phyloP scores from a whole-genome alignment of 2,113 vertebrate genomes.

The Uropsilus gracilis region DNA sequence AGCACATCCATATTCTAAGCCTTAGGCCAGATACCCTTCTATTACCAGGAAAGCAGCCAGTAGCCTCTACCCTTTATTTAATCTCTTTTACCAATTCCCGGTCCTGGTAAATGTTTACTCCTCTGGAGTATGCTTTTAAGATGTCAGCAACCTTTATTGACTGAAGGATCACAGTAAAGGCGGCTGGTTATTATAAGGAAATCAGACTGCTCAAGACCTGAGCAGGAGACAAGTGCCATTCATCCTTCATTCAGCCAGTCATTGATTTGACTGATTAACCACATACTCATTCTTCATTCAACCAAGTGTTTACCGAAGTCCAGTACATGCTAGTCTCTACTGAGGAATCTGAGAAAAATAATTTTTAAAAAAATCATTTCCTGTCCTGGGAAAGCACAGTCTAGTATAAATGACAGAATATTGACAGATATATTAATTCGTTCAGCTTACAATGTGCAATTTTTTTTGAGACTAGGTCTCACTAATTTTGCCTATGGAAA shows the following conservation, averaged over 20 bases:
- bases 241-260: background rate
- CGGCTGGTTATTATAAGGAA: background rate
- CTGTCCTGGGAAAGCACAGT: background rate
- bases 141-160: constrained; percentile 25
- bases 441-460: background rate
- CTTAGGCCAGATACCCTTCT: constrained; percentile 45
- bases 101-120: constrained; percentile 44
- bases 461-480: too few species aligned
- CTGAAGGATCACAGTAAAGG: background rate
- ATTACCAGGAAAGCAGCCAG: constrained; percentile 36
- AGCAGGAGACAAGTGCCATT: background rate
- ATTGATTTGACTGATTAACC: background rate
- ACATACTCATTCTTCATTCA: background rate
- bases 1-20: constrained; percentile 51
- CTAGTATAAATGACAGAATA: background rate
- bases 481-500: too few species aligned
- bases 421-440: background rate
- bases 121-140: constrained; percentile 46
- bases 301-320: background rate
- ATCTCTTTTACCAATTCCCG: constrained; percentile 51
- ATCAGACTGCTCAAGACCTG: background rate
- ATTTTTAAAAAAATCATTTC: background rate
- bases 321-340: background rate
- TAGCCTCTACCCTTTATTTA: constrained; percentile 61
- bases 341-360: background rate